A percentile compares a stretch with the other conserved stretches of the same genome.
Conservation (phyloP, 2,113 vertebrate species). For the Edolisoma coerulescens region DNA sequence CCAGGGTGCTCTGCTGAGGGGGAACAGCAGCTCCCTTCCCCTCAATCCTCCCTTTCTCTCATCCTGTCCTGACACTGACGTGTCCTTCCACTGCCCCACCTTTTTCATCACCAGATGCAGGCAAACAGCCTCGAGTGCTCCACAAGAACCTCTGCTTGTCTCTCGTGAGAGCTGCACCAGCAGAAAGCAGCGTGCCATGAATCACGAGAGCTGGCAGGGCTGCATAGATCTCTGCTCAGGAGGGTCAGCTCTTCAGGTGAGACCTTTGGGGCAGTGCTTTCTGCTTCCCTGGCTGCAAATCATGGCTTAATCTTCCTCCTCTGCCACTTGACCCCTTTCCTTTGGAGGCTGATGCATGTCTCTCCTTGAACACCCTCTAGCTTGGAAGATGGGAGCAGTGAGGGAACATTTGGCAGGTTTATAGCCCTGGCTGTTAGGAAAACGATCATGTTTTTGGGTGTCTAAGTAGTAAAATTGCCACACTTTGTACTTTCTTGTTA, state of each 20-base stretch:
- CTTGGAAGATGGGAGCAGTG: neutral
- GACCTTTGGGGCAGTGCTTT: neutral
- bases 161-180: neutral
- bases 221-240: slow-evolving; percentile 6
- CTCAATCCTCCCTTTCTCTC: neutral
- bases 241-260: slow-evolving; percentile 34
- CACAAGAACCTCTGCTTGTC: neutral
- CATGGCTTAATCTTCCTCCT: slow-evolving; percentile 8
- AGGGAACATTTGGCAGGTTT: neutral
- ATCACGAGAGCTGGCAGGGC: neutral
- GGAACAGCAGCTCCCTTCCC: neutral
- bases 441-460: neutral
- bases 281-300: neutral
- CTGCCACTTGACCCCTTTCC: neutral
- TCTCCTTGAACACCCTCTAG: slow-evolving; percentile 43
- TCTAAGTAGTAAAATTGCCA: neutral
- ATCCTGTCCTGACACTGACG: accelerated
- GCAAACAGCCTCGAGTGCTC: neutral
- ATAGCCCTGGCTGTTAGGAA: neutral
- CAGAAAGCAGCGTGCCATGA: neutral
- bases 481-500: neutral
- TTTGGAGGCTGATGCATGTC: neutral
- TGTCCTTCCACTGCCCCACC: neutral
- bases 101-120: neutral
- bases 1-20: neutral